These are phyloP conservation scores for Aix galericulata DNA, from an alignment of 2,113 vertebrate species.

Conservation along the genomic window DNA sequence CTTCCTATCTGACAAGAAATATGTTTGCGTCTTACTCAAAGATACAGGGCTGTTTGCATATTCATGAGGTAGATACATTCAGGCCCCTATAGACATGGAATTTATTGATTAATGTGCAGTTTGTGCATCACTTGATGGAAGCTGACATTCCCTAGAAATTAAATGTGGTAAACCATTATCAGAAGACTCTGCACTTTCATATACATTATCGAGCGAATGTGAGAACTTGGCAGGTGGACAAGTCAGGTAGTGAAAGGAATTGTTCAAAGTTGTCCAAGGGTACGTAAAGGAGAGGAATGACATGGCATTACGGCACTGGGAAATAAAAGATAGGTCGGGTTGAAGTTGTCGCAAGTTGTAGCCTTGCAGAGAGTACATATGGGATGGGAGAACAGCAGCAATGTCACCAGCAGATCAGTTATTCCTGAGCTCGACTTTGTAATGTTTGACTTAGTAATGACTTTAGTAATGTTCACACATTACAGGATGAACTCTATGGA, in stretches of 20 bases:
- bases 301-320: not conserved
- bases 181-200: not conserved
- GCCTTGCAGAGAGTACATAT: not conserved
- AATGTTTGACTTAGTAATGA: not conserved
- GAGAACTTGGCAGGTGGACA: conserved; percentile 14
- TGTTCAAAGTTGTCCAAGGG: conserved; percentile 2
- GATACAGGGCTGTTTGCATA: conserved; percentile 51
- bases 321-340: not conserved
- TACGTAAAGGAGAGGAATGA: not conserved
- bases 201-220: conserved; percentile 48
- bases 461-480: not conserved
- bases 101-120: conserved; percentile 57
- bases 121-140: conserved; percentile 49
- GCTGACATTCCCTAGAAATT: conserved; percentile 34
- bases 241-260: not conserved
- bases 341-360: not conserved
- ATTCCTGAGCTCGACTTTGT: not conserved
- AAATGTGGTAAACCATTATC: conserved; percentile 33
- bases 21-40: conserved; percentile 32
- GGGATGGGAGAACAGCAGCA: not conserved
- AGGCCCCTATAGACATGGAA: conserved; percentile 22
- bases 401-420: not conserved
- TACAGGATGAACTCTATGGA: not conserved
- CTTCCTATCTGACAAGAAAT: conserved; percentile 48
- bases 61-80: conserved; percentile 51